Evolutionary conservation across 2,113 vertebrate species (phyloP), one percentile per base, ranked within the genome.

Genomic region (Gobiocypris rarus): DNA sequence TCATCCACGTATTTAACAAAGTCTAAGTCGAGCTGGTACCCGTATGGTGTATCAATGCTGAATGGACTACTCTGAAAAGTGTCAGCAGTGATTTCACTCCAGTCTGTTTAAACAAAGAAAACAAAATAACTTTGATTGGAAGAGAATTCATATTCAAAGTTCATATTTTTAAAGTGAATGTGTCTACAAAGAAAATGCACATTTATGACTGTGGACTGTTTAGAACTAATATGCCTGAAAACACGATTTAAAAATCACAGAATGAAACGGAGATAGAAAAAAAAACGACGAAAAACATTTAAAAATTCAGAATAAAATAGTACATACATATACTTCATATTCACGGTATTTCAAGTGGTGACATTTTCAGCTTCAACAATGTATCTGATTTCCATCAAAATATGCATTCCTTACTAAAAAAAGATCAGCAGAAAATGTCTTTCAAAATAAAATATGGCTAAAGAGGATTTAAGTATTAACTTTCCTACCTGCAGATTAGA

Each of bases 1-100:
- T 92, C 94, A 86, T 96, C 95, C 89, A 96, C 94, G 17, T 95
- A 96, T 81, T 96, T 95, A 80, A 96, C 90, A 88, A 96, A 95
- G 89, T 96, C 96, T 88, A 95, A 87, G 82, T 97, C 94, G 83
- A 95, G 86, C 48, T 96, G 95, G 91, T 95, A 95, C 81, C 93
- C 94, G 0, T 94, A 96, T 83, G 96, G 95, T 0, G 93, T 95
- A 89, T 96, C 94, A 89, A 95, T 91, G 93, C 93, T 96, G 86
- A 96, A 94, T 5, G 93, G 91, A 81, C 93, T 89, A 85, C 92
- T 94, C 87, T 93, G 43, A 26, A 43, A 82, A 34, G 86, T 92
- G 76, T 95, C 94, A 90, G 92, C 87, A 84, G 90, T 3, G 89
- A 85, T 90, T 83, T 92, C 92, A 82, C 91, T 86, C 90, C 94